Evolutionary conservation across 2,888 invertebrate species (phyloP), one percentile per base, ranked within the genome.

Genomic region (Tipula helvola): DNA sequence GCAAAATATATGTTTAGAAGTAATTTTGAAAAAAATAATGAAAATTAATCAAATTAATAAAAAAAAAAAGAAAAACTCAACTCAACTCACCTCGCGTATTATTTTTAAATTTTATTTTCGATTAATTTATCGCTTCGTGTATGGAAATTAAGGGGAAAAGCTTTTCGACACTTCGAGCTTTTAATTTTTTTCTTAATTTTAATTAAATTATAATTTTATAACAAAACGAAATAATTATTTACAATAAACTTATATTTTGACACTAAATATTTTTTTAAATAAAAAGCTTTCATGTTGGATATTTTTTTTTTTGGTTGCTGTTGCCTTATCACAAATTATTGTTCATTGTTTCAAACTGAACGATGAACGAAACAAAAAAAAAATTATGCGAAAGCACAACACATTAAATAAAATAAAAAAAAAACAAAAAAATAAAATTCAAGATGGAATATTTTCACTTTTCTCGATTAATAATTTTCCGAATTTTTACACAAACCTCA

Each of bases 401-500:
- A 52, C 52, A 71, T 71, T 18, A 52, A 16, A 7, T 7, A 71
- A 12, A 71, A 71, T 10, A 71, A 28, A 28, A 12, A 12, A 71
- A 39, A 5, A 10, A 71, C 71, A 71, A 52, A 52, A 39, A 71
- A 28, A 57, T 2, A 2, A 71, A 71, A 28, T 71, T 71, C 71
- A 71, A 71, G 10, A 71, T 71, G 71, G 71, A 71, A 71, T 71
- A 71, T 71, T 18, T 71, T 71, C 71, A 71, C 71, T 71, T 71
- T 71, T 71, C 12, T 71, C 71, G 28, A 52, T 71, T 71, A 71
- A 28, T 85, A 44, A 85, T 42, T 85, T 85, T 85, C 3, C 39
- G 44, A 84, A 28, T 28, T 28, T 28, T 85, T 13, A 47, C 28
- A 86, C 86, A 36, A 86, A 86, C 86, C 86, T 86, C 57, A 36